Percentiles rank a stretch among this genome's conserved stretches.
Conservation (phyloP, 2,888 invertebrate genomes). For the Dastarcus helophoroides region DNA sequence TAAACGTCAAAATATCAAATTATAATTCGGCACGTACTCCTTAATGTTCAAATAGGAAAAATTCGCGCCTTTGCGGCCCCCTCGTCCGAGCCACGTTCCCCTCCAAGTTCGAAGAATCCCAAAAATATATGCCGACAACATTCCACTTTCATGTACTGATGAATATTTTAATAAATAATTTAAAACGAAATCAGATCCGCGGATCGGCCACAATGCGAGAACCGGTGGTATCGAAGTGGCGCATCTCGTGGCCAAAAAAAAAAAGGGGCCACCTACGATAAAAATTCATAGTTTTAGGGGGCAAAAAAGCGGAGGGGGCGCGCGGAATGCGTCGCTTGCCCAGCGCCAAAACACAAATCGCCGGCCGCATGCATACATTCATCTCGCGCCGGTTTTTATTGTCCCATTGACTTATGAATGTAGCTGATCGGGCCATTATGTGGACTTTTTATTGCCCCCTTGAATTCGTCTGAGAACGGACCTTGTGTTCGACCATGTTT, state of each 20-base stretch:
- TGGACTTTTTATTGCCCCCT: slow-evolving; percentile 20
- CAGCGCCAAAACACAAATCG: slow-evolving; percentile 39
- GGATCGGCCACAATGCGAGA: slow-evolving; percentile 14
- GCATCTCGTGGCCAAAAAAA: slow-evolving; percentile 19
- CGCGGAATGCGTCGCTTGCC: slow-evolving; percentile 34
- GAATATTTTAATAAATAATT: slow-evolving; percentile 36
- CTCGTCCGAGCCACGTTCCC: no score
- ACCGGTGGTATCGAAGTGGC: slow-evolving; percentile 17
- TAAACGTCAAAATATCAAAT: no score
- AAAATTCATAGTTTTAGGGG: slow-evolving; percentile 14
- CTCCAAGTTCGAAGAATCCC: slow-evolving; percentile 24
- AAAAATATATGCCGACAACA: slow-evolving; percentile 24
- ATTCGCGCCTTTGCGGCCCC: no score
- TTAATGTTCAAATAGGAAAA: no score
- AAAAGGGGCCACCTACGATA: slow-evolving; percentile 16
- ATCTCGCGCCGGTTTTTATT: slow-evolving; percentile 31
- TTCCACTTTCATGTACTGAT: slow-evolving; percentile 32
- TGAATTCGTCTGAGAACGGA: slow-evolving; percentile 22
- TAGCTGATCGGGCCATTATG: slow-evolving; percentile 24
- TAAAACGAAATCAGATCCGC: slow-evolving; percentile 24
- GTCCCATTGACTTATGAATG: slow-evolving; percentile 32
- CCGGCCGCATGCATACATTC: slow-evolving; percentile 33
- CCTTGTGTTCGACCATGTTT: no score
- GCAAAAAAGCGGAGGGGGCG: slow-evolving; percentile 25
- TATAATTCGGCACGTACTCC: no score